Base-by-base conservation (phyloP, 2,797 vertebrate species). In the Acrocephalus scirpaceus region DNA sequence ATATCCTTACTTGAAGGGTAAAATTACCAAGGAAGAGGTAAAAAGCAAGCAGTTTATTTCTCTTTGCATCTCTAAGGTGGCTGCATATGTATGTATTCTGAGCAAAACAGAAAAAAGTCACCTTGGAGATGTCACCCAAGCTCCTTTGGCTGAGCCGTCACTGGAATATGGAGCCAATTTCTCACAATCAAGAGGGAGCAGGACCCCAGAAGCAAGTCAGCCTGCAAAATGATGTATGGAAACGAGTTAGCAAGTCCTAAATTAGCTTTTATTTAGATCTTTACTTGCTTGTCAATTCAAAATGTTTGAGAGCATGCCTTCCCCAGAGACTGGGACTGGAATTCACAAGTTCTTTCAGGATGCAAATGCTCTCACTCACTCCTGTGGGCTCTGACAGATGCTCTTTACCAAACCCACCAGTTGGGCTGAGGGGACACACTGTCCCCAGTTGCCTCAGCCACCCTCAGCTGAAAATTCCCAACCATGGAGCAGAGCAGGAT, bases 61-160 rank as follows among this genome's bases (percentile, higher is more conserved):
- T 54, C 50, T 86, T 13, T 70, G n/a, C 29, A 17, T 54, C 69
- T 86, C 77, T 77, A 84, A 76, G 47, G 57, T 82, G 50, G 84
- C 32, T 77, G 69, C 30, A 26, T 21, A 32, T 10, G 36, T 21
- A 32, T 10, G 36, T 75, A 45, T 45, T 83, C 47, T 40, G 72
- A 56, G 56, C 9, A 91, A 78, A 91, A 66, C 4, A 90, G 54
- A 51, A 72, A 85, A 44, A 66, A 65, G 53, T 88, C 93, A 96
- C 82, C 88, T 97, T 57, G 19, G 38, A 95, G 69, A 72, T 40
- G 62, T 89, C 88, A 97, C 58, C 80, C 91, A 70, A 88, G 85
- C 57, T 92, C 94, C 85, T 70, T 93, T 4, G 40, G 86, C 73
- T 90, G 88, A 95, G 61, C 82, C 71, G 78, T 72, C 86, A 86